Evolutionary conservation across 2,113 vertebrate genomes (phyloP).

Genomic region (Scophthalmus maximus): DNA sequence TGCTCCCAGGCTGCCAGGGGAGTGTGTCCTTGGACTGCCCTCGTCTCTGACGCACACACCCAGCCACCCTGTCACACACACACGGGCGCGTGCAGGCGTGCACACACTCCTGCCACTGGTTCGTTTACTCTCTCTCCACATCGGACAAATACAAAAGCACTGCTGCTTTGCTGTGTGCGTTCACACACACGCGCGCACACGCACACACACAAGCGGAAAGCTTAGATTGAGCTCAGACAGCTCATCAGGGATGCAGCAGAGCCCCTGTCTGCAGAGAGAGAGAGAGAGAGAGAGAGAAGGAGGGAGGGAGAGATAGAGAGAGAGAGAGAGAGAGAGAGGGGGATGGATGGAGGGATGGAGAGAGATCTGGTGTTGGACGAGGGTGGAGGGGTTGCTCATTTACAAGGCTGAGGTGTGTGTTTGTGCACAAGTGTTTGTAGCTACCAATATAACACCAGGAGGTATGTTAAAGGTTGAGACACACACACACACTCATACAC

Average conservation of each 20-base stretch:
- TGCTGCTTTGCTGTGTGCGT: constrained; percentile 33
- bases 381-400: constrained; percentile 51
- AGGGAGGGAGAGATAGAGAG: no score
- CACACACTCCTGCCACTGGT: constrained; percentile 38
- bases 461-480: constrained; percentile 31
- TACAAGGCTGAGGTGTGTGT: constrained; percentile 54
- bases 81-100: constrained; percentile 17
- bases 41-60: constrained; percentile 75
- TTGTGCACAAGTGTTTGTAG: constrained; percentile 18
- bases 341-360: no score
- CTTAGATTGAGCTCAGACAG: constrained; percentile 78
- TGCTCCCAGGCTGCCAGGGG: constrained; percentile 70
- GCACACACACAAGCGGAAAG: constrained; percentile 43
- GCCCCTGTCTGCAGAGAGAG: constrained; percentile 75
- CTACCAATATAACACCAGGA: constrained; percentile 21
- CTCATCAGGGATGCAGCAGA: constrained; percentile 85
- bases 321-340: constrained; percentile 41
- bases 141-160: constrained; percentile 57
- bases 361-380: constrained; percentile 53
- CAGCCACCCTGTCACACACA: constrained; percentile 44
- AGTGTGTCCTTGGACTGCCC: constrained; percentile 85
- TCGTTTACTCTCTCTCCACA: constrained; percentile 62
- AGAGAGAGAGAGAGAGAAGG: constrained; percentile 36
- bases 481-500: constrained; percentile 8
- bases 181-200: constrained; percentile 36